Base-by-base conservation (phyloP, 2,888 invertebrate species). In the Helobdella robusta region DNA sequence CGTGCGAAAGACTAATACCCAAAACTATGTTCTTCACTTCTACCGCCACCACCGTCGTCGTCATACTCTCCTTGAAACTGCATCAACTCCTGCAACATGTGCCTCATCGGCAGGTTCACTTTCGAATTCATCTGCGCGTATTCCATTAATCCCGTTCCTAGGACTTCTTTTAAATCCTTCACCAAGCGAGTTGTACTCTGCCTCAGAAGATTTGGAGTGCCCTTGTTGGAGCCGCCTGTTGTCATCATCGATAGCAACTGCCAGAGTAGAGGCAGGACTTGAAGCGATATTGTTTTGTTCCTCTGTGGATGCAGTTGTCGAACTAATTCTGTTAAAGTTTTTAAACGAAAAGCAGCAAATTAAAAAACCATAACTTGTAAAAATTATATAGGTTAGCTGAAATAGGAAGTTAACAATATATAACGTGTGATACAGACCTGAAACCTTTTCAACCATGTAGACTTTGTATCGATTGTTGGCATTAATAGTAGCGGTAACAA, bases 201-300 rank as follows among this genome's bases (percentile, higher is more conserved):
- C 15, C 48, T n/a, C 6, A 59, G n/a, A 23, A 8, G 20, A 18
- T 15, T 34, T 18, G 44, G 8, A 11, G 32, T 11, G 8, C 40
- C 62, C 28, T 35, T 23, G 35, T 28, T 36, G 23, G n/a, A 36
- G 15, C 59, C 68, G 28, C 66, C 40, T 20, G 63, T 36, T 25
- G 61, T 35, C 44, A 61, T 40, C n/a, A 34, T 48, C 34, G 44
- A 52, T 25, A 71, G 58, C 18, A 71, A 66, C 65, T 77, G 75
- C 77, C 77, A 77, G 35, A 77, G 67, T 20, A 78, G 70, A 0
- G 79, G 79, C 61, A 78, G 71, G 18, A 76, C 76, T 70, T 78
- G 78, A 60, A 78, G 71, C 18, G 74, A 72, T 20, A 78, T 73
- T 65, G 73, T 75, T 64, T 77, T 78, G 18, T 59, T 40, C 30